A percentile compares a stretch with the other conserved stretches of the same genome.
Evolutionary conservation across 2,888 invertebrate species (phyloP).

Genomic region (Stomorhina lunata): DNA sequence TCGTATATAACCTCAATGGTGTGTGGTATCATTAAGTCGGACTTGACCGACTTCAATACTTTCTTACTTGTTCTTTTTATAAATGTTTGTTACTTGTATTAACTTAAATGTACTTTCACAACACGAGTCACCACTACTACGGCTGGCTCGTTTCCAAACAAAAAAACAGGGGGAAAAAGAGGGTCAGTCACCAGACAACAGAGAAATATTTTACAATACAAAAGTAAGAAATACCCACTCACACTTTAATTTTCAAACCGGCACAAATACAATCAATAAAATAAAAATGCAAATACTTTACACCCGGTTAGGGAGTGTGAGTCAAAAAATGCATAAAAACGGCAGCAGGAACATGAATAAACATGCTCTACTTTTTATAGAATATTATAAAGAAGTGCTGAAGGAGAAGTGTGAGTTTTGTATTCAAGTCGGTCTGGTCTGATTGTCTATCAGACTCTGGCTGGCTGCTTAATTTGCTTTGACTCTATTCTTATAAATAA

Average conservation of each 20-base stretch:
- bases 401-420: slow-evolving; percentile 14
- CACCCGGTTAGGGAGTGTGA: too few species aligned
- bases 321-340: slow-evolving; percentile 33
- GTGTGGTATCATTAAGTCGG: too few species aligned
- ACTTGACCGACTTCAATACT: too few species aligned
- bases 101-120: slow-evolving; percentile 41
- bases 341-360: slow-evolving; percentile 6
- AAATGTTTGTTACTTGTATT: slow-evolving; percentile 19
- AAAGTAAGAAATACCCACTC: slow-evolving; percentile 14
- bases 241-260: not conserved
- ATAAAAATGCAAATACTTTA: slow-evolving; percentile 58
- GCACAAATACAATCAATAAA: slow-evolving; percentile 26
- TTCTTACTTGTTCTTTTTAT: too few species aligned
- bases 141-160: not conserved
- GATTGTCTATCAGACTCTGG: slow-evolving; percentile 12
- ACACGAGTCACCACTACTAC: slow-evolving; percentile 20
- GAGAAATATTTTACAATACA: slow-evolving; percentile 26
- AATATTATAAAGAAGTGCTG: slow-evolving; percentile 31
- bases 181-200: slow-evolving; percentile 59
- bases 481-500: slow-evolving; percentile 45
- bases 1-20: too few species aligned
- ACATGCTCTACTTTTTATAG: slow-evolving; percentile 53
- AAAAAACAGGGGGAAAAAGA: slow-evolving; percentile 31
- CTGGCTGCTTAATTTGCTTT: slow-evolving; percentile 41
- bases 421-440: slow-evolving; percentile 25